Evolutionary conservation across 1,140 invertebrate genomes (phyloP).

Genomic region (Leptinotarsa lineolata): DNA sequence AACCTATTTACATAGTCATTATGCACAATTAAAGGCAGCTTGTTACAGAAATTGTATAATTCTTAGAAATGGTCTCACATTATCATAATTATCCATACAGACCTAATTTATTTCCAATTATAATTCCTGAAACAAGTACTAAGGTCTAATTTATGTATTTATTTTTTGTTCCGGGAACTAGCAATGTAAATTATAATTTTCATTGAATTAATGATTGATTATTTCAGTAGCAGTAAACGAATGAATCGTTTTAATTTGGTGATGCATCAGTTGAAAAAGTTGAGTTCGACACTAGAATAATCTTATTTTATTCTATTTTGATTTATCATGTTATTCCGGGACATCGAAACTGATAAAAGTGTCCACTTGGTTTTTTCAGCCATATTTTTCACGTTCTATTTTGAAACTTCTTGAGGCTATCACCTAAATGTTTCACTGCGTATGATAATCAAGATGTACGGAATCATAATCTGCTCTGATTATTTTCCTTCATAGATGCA

Average conservation of each 20-base stretch:
- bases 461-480: slow-evolving; percentile 5
- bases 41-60: not conserved
- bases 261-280: not conserved
- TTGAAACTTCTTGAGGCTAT: too few species aligned
- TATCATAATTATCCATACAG: not conserved
- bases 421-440: not conserved
- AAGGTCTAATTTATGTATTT: not conserved
- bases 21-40: not conserved
- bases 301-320: too few species aligned
- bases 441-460: slow-evolving; percentile 1
- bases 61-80: not conserved
- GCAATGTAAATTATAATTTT: not conserved
- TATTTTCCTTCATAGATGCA: not conserved
- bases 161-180: not conserved
- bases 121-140: not conserved
- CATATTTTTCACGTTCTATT: too few species aligned
- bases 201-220: not conserved
- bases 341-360: too few species aligned
- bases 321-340: too few species aligned
- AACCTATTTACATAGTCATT: not conserved
- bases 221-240: not conserved
- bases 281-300: not conserved
- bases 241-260: not conserved
- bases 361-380: too few species aligned
- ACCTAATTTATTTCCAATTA: not conserved